phyloP scores from a whole-genome alignment of 2,888 invertebrate species.

The Caenorhabditis sp. region DNA sequence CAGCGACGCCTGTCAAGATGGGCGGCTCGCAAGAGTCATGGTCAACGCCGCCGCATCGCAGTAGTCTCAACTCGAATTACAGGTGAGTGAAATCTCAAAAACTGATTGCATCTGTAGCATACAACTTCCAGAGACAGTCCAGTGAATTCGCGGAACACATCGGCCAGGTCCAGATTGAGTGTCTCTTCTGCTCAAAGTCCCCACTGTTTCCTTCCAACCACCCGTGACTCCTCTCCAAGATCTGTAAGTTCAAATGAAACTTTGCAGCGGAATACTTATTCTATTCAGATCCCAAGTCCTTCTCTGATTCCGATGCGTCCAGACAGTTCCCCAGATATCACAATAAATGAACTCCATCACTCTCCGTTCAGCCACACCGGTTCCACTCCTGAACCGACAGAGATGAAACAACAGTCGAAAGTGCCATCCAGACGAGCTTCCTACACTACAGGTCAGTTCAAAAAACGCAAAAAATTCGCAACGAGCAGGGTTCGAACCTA shows the following conservation, averaged over 20 bases:
- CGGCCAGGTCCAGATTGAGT: conserved; percentile 68
- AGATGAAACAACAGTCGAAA: conserved; percentile 23
- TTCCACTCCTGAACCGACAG: conserved; percentile 70
- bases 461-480: conserved; percentile 69
- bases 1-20: conserved; percentile 53
- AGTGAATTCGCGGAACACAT: conserved; percentile 66
- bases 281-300: conserved; percentile 65
- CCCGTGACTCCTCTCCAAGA: conserved; percentile 68
- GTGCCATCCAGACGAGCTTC: conserved; percentile 51
- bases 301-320: conserved; percentile 66
- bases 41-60: conserved; percentile 65
- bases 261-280: too few relatives aligned
- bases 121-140: conserved; percentile 66
- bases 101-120: not conserved
- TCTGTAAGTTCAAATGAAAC: conserved; percentile 62
- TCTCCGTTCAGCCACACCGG: conserved; percentile 70
- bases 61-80: conserved; percentile 66
- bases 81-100: conserved; percentile 14
- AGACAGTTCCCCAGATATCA: conserved; percentile 65
- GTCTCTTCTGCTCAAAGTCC: conserved; percentile 70
- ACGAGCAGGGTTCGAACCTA: conserved; percentile 87
- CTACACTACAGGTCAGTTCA: conserved; percentile 49
- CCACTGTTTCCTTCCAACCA: conserved; percentile 65
- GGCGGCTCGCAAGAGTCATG: conserved; percentile 63
- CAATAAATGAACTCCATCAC: conserved; percentile 59